Evolutionary conservation across 2,113 vertebrate species (phyloP).

Genomic region (Trogon melanurus): DNA sequence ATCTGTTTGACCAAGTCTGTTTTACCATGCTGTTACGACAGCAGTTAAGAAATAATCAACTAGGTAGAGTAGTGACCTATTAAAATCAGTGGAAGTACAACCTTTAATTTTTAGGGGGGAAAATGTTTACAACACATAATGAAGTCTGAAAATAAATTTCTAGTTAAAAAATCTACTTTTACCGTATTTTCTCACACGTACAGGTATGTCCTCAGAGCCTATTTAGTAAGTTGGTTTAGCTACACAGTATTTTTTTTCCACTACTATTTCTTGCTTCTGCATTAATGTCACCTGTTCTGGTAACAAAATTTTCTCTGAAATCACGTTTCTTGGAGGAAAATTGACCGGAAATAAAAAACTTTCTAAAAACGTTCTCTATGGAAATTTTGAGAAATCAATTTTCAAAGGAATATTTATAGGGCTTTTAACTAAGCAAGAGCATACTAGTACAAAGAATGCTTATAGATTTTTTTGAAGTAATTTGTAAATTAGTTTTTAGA

Average conservation of each 20-base stretch:
- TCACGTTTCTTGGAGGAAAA: not conserved
- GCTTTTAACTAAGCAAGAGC: not conserved
- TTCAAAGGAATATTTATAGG: not conserved
- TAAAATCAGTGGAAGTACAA: not conserved
- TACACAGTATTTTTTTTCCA: not conserved
- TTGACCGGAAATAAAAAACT: not conserved
- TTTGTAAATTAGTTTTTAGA: not conserved
- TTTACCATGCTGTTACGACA: not conserved
- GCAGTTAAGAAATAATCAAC: not conserved
- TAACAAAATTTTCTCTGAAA: not conserved
- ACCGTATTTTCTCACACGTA: not conserved
- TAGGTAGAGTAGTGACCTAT: accelerated
- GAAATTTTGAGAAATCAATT: not conserved
- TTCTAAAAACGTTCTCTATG: not conserved
- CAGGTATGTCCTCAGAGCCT: not conserved
- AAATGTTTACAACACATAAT: not conserved
- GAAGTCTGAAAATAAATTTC: not conserved
- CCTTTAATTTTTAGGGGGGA: not conserved
- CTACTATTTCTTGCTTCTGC: not conserved
- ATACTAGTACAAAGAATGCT: not conserved
- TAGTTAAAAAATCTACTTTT: not conserved
- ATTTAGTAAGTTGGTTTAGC: not conserved
- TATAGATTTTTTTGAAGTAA: not conserved
- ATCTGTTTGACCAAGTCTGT: not conserved
- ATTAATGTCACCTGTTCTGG: not conserved